Conservation (phyloP, 2,797 vertebrate genomes). For the Microhierax caerulescens region DNA sequence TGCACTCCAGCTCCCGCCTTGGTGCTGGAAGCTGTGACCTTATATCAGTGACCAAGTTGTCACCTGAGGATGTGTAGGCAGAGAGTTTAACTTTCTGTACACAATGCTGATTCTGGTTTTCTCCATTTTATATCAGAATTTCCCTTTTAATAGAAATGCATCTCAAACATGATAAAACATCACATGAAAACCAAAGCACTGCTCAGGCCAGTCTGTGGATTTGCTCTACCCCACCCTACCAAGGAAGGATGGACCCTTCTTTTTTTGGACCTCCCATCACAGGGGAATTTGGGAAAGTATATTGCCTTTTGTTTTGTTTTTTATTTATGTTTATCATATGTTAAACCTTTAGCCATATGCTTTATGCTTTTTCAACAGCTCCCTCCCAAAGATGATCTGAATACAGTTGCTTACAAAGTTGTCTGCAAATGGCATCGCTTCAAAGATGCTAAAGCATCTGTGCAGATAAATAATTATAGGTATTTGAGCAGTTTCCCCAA, state of each 20-base stretch:
- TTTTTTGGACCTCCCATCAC: neutral
- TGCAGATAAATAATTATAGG: neutral
- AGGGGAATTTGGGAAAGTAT: neutral
- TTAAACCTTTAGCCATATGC: neutral
- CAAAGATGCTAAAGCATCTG: neutral
- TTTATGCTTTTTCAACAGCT: neutral
- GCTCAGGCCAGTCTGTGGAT: neutral
- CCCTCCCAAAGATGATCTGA: neutral
- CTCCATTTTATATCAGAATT: neutral
- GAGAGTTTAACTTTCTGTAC: neutral
- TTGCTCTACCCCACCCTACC: accelerated
- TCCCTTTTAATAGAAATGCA: neutral
- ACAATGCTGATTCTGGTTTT: neutral
- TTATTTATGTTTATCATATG: neutral
- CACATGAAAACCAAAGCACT: neutral
- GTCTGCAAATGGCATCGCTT: neutral
- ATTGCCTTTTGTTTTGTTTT: neutral
- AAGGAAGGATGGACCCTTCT: neutral
- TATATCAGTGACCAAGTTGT: accelerated
- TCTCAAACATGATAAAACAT: neutral
- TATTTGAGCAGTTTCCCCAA: neutral
- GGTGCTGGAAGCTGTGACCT: neutral
- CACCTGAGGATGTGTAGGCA: neutral
- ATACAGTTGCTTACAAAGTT: neutral
- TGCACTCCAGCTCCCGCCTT: neutral